These are phyloP conservation scores for Porites divaricata DNA, from an alignment of 92 coral and sea anemone species.

Conservation along the genomic window DNA sequence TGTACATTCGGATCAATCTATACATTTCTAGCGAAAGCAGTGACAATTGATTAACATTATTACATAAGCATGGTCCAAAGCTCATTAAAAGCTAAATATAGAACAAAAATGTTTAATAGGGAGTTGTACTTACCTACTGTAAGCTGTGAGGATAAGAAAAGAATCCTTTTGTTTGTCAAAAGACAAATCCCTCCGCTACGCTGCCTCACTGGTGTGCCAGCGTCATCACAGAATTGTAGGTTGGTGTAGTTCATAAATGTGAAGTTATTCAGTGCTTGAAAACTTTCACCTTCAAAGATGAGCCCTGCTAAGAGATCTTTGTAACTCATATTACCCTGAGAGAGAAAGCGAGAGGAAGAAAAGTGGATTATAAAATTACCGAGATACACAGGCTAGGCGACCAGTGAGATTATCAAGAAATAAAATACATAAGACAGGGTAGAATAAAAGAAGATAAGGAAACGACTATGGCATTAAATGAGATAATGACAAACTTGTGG, in stretches of 20 bases:
- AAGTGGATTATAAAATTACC: no score
- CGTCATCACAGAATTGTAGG: slow-evolving; percentile 63
- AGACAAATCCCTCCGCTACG: slow-evolving; percentile 84
- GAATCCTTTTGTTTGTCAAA: slow-evolving; percentile 78
- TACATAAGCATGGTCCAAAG: no score
- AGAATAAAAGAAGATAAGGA: no score
- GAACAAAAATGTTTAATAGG: not conserved
- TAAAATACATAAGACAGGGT: no score
- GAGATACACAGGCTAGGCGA: no score
- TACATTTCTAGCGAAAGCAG: no score
- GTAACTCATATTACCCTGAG: slow-evolving; percentile 83
- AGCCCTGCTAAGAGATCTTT: slow-evolving; percentile 79
- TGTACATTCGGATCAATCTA: no score
- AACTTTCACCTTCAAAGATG: slow-evolving; percentile 71
- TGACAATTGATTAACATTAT: no score
- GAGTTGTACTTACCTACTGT: slow-evolving; percentile 5
- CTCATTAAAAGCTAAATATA: not conserved
- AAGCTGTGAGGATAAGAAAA: slow-evolving; percentile 82
- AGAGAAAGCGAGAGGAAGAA: not conserved
- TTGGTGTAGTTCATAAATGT: slow-evolving; percentile 60
- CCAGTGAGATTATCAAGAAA: no score
- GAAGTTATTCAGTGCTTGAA: slow-evolving; percentile 67
- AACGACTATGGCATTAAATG: no score
- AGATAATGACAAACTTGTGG: no score
- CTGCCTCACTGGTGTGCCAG: slow-evolving; percentile 2